A percentile compares a stretch with the other conserved stretches of the same genome.
phyloP scores from a whole-genome alignment of 2,797 vertebrate species.

The Helarctos malayanus region DNA sequence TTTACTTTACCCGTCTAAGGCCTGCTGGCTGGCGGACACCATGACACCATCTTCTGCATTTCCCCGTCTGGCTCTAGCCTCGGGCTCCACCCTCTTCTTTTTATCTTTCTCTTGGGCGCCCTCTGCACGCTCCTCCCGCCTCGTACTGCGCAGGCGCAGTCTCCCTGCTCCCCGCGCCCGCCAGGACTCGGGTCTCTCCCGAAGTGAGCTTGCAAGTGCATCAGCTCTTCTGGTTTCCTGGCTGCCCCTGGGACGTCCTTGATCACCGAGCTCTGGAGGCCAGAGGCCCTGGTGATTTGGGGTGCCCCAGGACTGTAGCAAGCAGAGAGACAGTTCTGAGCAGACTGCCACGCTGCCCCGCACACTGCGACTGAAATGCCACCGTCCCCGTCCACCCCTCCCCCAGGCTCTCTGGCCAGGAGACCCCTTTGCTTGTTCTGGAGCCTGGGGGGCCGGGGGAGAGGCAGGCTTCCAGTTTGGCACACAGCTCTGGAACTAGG shows the following conservation, averaged over 20 bases:
- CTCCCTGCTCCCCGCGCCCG: background rate
- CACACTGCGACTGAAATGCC: background rate
- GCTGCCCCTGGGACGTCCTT: too few species aligned
- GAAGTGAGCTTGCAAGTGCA: background rate
- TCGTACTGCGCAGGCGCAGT: background rate
- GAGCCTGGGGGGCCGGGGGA: background rate
- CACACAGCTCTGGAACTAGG: background rate
- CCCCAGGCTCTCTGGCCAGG: too few species aligned
- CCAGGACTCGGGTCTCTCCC: too few species aligned
- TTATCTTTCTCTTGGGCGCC: rapidly evolving
- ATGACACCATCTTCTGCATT: too few species aligned
- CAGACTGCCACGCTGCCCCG: too few species aligned
- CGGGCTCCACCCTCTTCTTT: too few species aligned
- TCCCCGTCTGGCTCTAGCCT: background rate
- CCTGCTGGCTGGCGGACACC: too few species aligned
- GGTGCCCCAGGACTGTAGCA: background rate
- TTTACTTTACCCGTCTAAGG: rapidly evolving
- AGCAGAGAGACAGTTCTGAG: background rate
- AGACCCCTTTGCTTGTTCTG: background rate
- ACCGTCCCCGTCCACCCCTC: rapidly evolving
- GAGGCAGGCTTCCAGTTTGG: background rate
- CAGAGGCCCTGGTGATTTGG: background rate
- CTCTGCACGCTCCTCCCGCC: rapidly evolving
- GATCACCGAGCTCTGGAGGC: background rate
- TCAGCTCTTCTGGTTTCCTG: background rate